Evolutionary conservation across 2,888 invertebrate species (phyloP), one percentile per base, ranked within the genome.

Genomic region (Drosophila leonis): DNA sequence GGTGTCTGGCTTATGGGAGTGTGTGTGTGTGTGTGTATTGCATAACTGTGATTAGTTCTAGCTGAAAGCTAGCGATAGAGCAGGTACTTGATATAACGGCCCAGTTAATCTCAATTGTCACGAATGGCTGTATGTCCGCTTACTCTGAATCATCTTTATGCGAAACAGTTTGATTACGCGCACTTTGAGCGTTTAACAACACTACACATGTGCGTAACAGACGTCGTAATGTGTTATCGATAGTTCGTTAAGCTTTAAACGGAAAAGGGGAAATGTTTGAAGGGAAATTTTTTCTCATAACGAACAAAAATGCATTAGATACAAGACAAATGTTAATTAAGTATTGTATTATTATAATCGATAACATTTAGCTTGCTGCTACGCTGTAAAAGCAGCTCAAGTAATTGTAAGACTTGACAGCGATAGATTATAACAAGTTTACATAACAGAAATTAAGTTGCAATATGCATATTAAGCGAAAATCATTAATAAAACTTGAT

Each of bases 51-150:
- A 65, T 57, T 56, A 46, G 20, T 39, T 57, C 15, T 24, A 31
- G 46, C 33, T 12, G 24, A 37, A 13, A 46, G 10, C 29, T n/a
- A n/a, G 27, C n/a, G 70, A 74, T 75, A 54, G 56, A 56, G 24
- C 80, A 63, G 78, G 65, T 72, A 56, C 33, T n/a, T 18, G 24
- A 27, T 48, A 56, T 31, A 33, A 20, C 39, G 42, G 62, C 35
- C 37, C 57, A 70, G 46, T 49, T 65, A 18, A 74, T 37, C 4
- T 31, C 46, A 62, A 63, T 64, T 51, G 44, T 63, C 80, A 65
- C 52, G 42, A 51, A 27, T 51, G 41, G 48, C 42, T 31, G 29
- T 37, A 62, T 55, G 59, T 64, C 24, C 24, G 35, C 18, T 57
- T 48, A 10, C 49, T 51, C 55, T 52, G 29, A 62, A 65, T 51